Conservation (phyloP, 1,140 invertebrate genomes). For the Dermatophagoides farinae region DNA sequence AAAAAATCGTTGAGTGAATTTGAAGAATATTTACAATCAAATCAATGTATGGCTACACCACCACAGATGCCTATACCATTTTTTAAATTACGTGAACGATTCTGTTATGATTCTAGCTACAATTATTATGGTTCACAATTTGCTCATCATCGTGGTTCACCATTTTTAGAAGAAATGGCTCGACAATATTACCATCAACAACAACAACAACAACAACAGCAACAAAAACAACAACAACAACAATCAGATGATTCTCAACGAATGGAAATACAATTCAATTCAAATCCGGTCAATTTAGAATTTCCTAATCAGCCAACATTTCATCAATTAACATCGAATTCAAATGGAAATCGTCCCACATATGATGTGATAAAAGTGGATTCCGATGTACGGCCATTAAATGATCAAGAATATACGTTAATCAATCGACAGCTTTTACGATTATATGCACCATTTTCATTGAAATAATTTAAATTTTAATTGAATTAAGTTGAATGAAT, state of each 20-base stretch:
- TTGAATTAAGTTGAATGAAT: no score
- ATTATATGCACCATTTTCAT: no score
- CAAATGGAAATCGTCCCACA: background rate
- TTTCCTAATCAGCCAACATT: background rate
- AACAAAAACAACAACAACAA: background rate
- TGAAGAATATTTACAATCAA: background rate
- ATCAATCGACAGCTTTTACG: background rate
- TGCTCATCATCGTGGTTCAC: background rate
- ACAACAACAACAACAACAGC: background rate
- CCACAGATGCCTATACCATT: background rate
- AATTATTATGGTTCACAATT: background rate
- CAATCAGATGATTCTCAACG: background rate
- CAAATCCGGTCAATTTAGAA: background rate
- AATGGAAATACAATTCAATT: background rate
- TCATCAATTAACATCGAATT: background rate
- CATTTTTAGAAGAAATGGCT: background rate
- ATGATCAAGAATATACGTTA: background rate
- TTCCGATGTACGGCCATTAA: background rate
- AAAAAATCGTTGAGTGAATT: background rate
- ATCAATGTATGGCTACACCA: background rate
- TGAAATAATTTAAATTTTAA: no score
- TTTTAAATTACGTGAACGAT: background rate
- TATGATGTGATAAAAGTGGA: background rate
- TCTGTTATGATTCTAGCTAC: background rate
- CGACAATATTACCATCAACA: background rate